Evolutionary conservation across 2,888 invertebrate species (phyloP).

Genomic region (Eupithecia dodoneata): DNA sequence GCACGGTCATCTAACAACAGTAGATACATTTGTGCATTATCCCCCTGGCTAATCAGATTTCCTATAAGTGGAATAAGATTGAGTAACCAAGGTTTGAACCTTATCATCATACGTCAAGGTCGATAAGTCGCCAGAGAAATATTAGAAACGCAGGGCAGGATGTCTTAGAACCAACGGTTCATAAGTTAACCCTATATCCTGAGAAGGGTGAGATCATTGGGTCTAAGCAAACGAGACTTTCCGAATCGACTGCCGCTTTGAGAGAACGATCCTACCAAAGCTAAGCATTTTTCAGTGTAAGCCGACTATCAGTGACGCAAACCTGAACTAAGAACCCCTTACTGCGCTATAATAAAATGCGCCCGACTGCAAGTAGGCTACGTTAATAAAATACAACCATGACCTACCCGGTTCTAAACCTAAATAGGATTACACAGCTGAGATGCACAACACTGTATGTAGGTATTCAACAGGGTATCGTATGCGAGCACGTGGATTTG

Average conservation of each 20-base stretch:
- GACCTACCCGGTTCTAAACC: conserved; percentile 24
- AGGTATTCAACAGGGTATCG: conserved; percentile 17
- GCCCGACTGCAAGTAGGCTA: conserved; percentile 26
- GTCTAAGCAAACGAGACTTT: background rate
- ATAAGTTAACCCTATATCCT: background rate
- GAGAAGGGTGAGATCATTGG: background rate
- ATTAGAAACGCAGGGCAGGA: background rate
- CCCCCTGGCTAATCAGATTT: background rate
- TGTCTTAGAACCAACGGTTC: background rate
- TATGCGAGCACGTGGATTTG: conserved; percentile 22
- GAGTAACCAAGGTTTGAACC: background rate
- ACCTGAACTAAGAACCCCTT: conserved; percentile 8
- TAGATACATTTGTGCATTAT: background rate
- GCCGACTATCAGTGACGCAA: conserved; percentile 16
- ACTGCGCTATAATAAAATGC: conserved; percentile 33
- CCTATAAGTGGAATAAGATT: background rate
- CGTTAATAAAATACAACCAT: conserved; percentile 34
- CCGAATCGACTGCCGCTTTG: background rate
- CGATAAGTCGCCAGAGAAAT: background rate
- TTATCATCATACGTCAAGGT: background rate
- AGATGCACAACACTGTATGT: conserved; percentile 23
- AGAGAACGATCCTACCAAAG: background rate
- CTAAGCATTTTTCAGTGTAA: conserved; percentile 7
- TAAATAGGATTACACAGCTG: conserved; percentile 30
- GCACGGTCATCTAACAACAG: background rate